Conservation (phyloP, 2,113 vertebrate species). For the Istiophorus platypterus region DNA sequence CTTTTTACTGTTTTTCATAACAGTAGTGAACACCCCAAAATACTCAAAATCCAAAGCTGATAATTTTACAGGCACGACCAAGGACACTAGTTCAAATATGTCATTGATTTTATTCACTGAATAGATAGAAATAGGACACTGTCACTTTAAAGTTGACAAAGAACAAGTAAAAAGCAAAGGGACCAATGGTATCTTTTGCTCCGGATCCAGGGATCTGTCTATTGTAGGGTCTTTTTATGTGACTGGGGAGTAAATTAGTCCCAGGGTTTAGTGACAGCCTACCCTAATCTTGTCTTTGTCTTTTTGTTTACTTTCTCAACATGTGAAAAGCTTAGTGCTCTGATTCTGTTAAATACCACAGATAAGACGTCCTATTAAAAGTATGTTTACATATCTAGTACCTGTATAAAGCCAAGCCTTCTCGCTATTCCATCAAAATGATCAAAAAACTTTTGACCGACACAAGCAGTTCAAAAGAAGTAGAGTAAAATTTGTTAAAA, state of each 20-base stretch:
- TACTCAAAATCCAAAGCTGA: neutral
- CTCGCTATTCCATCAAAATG: neutral
- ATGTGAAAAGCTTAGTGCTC: neutral
- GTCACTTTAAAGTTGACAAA: no score
- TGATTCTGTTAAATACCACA: slow-evolving; percentile 8
- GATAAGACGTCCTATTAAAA: slow-evolving; percentile 1
- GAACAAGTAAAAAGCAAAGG: no score
- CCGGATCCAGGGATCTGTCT: slow-evolving; percentile 25
- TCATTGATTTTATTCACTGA: slow-evolving; percentile 12
- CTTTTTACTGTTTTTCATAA: neutral
- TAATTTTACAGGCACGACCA: neutral
- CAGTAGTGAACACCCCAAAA: neutral
- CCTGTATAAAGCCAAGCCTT: neutral
- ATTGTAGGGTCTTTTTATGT: slow-evolving; percentile 52
- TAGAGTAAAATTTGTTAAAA: neutral
- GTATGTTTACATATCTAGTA: neutral
- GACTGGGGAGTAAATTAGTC: slow-evolving; percentile 57
- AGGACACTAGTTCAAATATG: neutral
- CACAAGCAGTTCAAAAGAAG: neutral
- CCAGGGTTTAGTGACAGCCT: slow-evolving; percentile 3
- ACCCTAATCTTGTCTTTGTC: slow-evolving; percentile 56
- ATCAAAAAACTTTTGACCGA: neutral
- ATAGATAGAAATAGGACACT: slow-evolving; percentile 27
- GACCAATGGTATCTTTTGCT: no score
- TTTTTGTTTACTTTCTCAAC: slow-evolving; percentile 49